Base-by-base conservation (phyloP, 2,113 vertebrate species). In the Dascyllus trimaculatus region DNA sequence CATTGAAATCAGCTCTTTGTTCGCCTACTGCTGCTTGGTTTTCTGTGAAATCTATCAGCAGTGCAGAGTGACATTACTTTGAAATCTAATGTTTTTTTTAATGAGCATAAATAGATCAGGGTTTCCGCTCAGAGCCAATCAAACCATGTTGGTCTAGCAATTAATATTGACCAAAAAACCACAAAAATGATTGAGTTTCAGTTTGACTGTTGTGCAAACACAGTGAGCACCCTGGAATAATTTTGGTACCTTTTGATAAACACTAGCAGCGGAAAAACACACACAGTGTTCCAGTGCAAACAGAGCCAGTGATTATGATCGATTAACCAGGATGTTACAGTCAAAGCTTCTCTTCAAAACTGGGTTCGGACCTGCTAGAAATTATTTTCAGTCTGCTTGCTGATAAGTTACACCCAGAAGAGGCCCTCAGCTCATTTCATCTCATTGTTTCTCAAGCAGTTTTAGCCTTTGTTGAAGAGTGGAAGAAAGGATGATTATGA, bases 261-360 rank as follows among this genome's bases (percentile, higher is more conserved):
- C 18, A n/a, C 19, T n/a, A 9, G 9, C 17, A 9, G 17, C 18
- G 21, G 48, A 51, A n/a, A 21, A 51, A 19, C 18, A 51, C 24
- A 35, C 6, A 22, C 17, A 35, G 11, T 9, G 26, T 17, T 78
- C 76, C 73, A 85, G 57, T 67, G 51, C 29, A 67, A 85, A 54
- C 68, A 71, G 11, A 60, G 64, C 29, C 54, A 43, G 26, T 57
- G 54, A 62, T 75, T 19, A 17, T 78, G 46, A 83, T 38, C 25
- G 61, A 84, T 64, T 51, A 62, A 49, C 70, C 68, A 63, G 73
- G 53, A 77, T 75, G 54, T 58, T 46, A 26, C 29, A 21, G 56
- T 75, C 59, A 1, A 54, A 71, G 26, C 14, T 4, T 15, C 25
- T 68, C 24, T 26, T 15, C 19, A 15, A 26, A 21, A 38, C 7